Conservation (phyloP, 2,113 vertebrate genomes). For the Crotalus viridis region DNA sequence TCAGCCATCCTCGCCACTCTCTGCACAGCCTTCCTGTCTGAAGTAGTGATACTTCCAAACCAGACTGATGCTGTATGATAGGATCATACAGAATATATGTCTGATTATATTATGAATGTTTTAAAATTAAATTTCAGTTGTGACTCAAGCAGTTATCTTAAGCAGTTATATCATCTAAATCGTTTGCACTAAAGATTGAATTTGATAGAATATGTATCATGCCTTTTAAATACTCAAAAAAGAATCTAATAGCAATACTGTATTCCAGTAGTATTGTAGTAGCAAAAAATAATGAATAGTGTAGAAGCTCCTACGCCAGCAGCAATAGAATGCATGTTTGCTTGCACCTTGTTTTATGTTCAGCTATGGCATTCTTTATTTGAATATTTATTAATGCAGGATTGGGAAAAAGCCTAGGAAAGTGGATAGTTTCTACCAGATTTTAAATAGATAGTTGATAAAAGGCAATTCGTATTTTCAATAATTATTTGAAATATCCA, state of each 20-base stretch:
- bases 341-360: not conserved
- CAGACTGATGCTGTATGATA: no score
- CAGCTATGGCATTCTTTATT: not conserved
- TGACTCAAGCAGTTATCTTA: not conserved
- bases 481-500: not conserved
- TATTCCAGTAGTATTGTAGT: not conserved
- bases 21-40: no score
- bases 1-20: no score
- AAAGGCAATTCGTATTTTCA: not conserved
- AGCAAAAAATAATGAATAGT: not conserved
- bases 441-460: not conserved
- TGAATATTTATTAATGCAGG: not conserved
- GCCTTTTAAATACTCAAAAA: not conserved
- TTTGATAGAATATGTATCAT: not conserved
- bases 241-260: not conserved
- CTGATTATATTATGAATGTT: not conserved
- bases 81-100: not conserved
- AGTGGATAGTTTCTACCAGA: not conserved
- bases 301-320: not conserved
- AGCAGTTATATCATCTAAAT: not conserved
- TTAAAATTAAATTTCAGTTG: not conserved
- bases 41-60: no score
- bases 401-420: not conserved
- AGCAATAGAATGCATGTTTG: not conserved
- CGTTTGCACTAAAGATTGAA: not conserved